Evolutionary conservation across 2,113 vertebrate species (phyloP).

Genomic region (Sphyrna mokarran): DNA sequence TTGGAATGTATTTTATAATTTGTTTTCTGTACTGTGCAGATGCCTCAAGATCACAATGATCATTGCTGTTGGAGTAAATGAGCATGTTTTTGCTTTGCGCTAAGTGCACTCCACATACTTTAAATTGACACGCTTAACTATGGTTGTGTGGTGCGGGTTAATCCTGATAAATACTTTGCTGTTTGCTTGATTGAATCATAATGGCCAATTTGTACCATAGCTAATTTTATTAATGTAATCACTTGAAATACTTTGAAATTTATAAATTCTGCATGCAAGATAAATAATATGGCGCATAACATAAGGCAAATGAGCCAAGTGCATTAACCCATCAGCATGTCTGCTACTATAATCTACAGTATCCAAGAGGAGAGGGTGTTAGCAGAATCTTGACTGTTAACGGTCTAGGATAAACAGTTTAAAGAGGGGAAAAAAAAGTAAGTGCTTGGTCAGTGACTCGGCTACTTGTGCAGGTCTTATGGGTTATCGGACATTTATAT

Average conservation of each 20-base stretch:
- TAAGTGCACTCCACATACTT: background rate
- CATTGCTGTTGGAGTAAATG: background rate
- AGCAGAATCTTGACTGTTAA: background rate
- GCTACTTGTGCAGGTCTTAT: background rate
- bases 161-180: background rate
- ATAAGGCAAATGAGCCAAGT: background rate
- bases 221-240: background rate
- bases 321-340: background rate
- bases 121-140: background rate
- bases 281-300: background rate
- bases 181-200: background rate
- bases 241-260: background rate
- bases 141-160: background rate
- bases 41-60: background rate
- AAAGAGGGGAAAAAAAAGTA: background rate
- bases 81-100: background rate
- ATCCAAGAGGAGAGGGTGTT: background rate
- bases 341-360: background rate
- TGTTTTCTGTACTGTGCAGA: constrained; percentile 46
- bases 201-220: background rate
- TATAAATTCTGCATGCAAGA: background rate
- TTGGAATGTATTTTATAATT: constrained; percentile 43
- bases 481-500: background rate
- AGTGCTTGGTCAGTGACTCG: background rate
- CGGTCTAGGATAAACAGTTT: background rate